Evolutionary conservation across 2,113 vertebrate genomes (phyloP).

Genomic region (Prionailurus bengalensis): DNA sequence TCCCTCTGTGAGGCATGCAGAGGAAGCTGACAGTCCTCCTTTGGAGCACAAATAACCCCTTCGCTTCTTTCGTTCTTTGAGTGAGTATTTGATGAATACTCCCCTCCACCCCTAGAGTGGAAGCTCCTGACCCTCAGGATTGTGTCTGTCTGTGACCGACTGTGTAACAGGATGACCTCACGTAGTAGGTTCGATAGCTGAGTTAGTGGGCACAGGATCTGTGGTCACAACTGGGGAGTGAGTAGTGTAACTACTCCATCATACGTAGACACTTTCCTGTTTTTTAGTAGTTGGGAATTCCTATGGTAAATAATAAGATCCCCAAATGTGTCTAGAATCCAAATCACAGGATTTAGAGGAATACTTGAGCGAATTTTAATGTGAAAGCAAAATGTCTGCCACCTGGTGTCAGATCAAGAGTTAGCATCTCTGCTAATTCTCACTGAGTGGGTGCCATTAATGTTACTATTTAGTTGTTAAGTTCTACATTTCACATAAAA

Average conservation of each 20-base stretch:
- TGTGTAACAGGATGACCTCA: background rate
- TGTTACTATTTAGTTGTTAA: background rate
- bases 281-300: background rate
- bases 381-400: constrained; percentile 77
- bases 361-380: background rate
- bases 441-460: background rate
- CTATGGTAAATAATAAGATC: background rate
- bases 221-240: background rate
- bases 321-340: background rate
- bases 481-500: constrained; percentile 39
- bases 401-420: constrained; percentile 79
- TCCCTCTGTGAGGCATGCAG: background rate
- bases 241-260: background rate
- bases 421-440: constrained; percentile 63
- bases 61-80: background rate
- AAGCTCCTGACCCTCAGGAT: background rate
- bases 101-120: background rate
- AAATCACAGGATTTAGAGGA: background rate
- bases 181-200: background rate
- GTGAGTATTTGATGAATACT: background rate
- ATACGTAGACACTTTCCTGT: background rate
- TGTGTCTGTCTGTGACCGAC: background rate
- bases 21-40: background rate
- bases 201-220: background rate
- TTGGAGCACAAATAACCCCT: background rate